Evolutionary conservation across 2,888 invertebrate genomes (phyloP).

Genomic region (Andrena hattorfiana): DNA sequence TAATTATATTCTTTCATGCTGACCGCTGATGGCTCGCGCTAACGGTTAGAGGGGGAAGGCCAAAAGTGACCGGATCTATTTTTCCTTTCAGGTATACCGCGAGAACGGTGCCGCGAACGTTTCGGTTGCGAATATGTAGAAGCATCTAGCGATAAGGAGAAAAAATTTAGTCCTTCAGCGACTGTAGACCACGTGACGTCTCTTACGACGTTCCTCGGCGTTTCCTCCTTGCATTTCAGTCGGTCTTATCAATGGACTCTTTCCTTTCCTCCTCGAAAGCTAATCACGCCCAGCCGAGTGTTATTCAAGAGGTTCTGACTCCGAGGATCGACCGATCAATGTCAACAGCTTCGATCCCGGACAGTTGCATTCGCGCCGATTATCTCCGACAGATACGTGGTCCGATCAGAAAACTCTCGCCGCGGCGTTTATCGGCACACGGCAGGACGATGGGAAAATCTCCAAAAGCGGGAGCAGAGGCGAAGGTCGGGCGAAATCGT

Average conservation of each 20-base stretch:
- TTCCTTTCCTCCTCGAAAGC: background rate
- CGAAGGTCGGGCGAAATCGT: constrained; percentile 37
- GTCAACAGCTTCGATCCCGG: background rate
- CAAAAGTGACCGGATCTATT: background rate
- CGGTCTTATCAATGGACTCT: background rate
- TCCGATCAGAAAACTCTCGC: background rate
- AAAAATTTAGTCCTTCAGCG: background rate
- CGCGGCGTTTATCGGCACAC: background rate
- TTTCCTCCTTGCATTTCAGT: background rate
- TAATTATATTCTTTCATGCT: constrained; percentile 66
- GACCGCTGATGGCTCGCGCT: constrained; percentile 12
- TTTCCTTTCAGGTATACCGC: background rate
- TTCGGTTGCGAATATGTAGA: too few species aligned
- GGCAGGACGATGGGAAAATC: constrained; percentile 29
- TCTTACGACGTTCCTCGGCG: background rate
- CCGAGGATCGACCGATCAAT: background rate
- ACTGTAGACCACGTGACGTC: background rate
- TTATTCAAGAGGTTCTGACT: background rate
- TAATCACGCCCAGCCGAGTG: background rate
- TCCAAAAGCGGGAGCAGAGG: constrained; percentile 38
- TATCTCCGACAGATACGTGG: background rate
- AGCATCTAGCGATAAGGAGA: background rate
- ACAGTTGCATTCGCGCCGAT: background rate
- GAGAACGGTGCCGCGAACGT: background rate
- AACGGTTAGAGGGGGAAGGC: background rate